A percentile compares a stretch with the other conserved stretches of the same genome.
These are phyloP conservation scores for Steinernema carpocapsae DNA, from an alignment of 2,888 invertebrate species.

Conservation along the genomic window DNA sequence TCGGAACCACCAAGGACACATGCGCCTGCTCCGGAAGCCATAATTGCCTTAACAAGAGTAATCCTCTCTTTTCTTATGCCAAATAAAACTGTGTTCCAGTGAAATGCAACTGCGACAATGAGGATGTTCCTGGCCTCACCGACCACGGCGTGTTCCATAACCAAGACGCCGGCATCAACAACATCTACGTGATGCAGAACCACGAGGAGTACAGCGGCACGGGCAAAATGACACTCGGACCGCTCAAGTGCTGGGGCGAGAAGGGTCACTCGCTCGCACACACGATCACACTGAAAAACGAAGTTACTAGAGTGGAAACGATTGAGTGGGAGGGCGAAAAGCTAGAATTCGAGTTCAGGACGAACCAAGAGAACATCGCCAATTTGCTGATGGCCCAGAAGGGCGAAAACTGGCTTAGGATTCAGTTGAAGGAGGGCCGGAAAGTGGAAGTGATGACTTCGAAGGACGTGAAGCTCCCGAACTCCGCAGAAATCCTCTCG, in stretches of 20 bases:
- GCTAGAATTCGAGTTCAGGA: slow-evolving; percentile 49
- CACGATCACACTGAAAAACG: slow-evolving; percentile 37
- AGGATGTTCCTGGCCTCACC: slow-evolving; percentile 38
- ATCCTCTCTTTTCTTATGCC: neutral
- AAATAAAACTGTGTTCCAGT: slow-evolving; percentile 39
- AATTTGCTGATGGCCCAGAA: slow-evolving; percentile 31
- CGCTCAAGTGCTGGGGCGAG: slow-evolving; percentile 56
- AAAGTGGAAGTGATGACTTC: slow-evolving; percentile 1
- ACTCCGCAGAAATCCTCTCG: slow-evolving; percentile 18
- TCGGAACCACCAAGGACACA: slow-evolving; percentile 44
- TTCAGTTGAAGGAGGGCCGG: slow-evolving; percentile 33
- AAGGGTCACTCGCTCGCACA: slow-evolving; percentile 1
- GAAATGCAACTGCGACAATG: slow-evolving; percentile 55
- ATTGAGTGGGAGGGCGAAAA: slow-evolving; percentile 32
- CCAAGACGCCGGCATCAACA: slow-evolving; percentile 51
- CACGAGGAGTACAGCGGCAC: slow-evolving; percentile 47
- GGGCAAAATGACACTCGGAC: slow-evolving; percentile 52
- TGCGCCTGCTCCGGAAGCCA: slow-evolving; percentile 50
- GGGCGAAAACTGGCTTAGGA: neutral
- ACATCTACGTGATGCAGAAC: slow-evolving; percentile 42
- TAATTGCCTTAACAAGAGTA: slow-evolving; percentile 31
- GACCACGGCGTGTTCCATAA: slow-evolving; percentile 53
- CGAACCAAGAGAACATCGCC: slow-evolving; percentile 42
- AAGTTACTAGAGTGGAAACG: slow-evolving; percentile 20
- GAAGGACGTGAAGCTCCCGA: slow-evolving; percentile 7